Conservation (phyloP, 2,797 vertebrate genomes). For the Tangara arthus region DNA sequence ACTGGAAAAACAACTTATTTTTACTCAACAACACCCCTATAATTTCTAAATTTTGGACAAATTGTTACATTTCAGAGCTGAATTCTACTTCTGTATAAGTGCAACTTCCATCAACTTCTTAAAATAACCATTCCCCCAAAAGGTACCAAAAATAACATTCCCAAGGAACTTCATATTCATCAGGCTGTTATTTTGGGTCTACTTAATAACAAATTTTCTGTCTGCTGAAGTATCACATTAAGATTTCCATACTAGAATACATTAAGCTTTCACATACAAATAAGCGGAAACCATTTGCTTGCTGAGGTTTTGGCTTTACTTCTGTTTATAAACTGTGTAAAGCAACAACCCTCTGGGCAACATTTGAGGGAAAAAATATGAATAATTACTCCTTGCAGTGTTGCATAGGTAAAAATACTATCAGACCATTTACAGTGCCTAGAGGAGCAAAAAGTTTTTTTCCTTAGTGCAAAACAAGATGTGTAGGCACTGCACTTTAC, state of each 20-base stretch:
- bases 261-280: slow-evolving; percentile 19
- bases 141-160: background rate
- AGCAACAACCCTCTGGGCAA: slow-evolving; percentile 22
- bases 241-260: background rate
- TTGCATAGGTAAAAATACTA: slow-evolving; percentile 25
- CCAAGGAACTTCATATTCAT: background rate
- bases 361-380: background rate
- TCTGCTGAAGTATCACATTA: background rate
- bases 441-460: slow-evolving; percentile 16
- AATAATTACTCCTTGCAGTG: slow-evolving; percentile 23
- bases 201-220: background rate
- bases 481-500: background rate
- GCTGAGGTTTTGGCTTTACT: background rate
- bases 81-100: background rate
- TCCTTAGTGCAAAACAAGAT: slow-evolving; percentile 25
- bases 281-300: background rate
- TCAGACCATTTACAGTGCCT: background rate
- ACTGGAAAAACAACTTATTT: background rate
- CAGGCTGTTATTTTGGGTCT: background rate
- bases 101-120: background rate
- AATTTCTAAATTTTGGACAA: background rate
- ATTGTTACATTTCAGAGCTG: background rate
- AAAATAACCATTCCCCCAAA: background rate
- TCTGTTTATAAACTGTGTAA: slow-evolving; percentile 10
- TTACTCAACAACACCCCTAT: background rate